phyloP scores from a whole-genome alignment of 2,113 vertebrate species.

The Marmota monax region DNA sequence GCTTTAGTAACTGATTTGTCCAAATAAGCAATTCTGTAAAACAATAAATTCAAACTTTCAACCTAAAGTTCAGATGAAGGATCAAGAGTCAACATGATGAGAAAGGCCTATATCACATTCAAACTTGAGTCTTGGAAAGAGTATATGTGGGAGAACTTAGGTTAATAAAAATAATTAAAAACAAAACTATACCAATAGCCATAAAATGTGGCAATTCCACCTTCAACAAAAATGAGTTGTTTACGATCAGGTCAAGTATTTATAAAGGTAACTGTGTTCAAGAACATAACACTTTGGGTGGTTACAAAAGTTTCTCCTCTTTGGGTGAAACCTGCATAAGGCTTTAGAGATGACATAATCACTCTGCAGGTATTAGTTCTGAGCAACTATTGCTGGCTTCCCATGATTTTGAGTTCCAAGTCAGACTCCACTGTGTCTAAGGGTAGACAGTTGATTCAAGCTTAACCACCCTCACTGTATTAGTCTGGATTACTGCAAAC shows the following conservation, averaged over 20 bases:
- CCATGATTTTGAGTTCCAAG: too few relatives aligned
- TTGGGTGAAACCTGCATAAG: too few relatives aligned
- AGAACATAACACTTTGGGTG: slow-evolving; percentile 56
- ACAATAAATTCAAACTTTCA: neutral
- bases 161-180: neutral
- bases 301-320: slow-evolving; percentile 64
- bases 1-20: slow-evolving; percentile 39
- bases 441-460: neutral
- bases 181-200: neutral
- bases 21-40: slow-evolving; percentile 45
- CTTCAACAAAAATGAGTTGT: slow-evolving; percentile 3
- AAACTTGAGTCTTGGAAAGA: slow-evolving; percentile 1
- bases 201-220: neutral
- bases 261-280: slow-evolving; percentile 71
- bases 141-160: neutral
- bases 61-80: neutral
- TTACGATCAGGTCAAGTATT: slow-evolving; percentile 13
- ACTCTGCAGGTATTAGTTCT: too few relatives aligned
- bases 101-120: slow-evolving; percentile 19
- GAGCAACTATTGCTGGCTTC: too few relatives aligned
- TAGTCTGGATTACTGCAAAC: slow-evolving; percentile 48
- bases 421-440: too few relatives aligned
- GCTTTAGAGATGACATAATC: too few relatives aligned
- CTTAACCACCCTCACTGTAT: neutral
- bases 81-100: neutral